These are phyloP conservation scores for Folsomia candida DNA, from an alignment of 2,888 invertebrate species.

Conservation along the genomic window DNA sequence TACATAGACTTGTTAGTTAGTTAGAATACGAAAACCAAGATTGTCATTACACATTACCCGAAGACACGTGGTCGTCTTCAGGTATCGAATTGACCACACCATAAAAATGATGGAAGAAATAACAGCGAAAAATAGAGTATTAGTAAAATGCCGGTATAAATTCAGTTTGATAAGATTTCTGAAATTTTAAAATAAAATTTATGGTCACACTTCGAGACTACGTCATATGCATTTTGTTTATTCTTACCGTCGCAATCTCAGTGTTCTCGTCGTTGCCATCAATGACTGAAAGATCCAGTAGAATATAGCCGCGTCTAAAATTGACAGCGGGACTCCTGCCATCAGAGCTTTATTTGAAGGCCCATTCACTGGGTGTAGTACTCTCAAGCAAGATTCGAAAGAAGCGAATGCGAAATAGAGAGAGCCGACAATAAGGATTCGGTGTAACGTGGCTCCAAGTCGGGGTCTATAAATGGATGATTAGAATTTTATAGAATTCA, in stretches of 20 bases:
- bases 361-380: constrained; percentile 65
- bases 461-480: constrained; percentile 64
- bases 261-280: constrained; percentile 83
- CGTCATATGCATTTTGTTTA: no score
- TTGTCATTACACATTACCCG: constrained; percentile 60
- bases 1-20: neutral
- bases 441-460: constrained; percentile 81
- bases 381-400: constrained; percentile 81
- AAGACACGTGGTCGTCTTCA: constrained; percentile 72
- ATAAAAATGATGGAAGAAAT: constrained; percentile 87
- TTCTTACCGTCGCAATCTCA: constrained; percentile 72
- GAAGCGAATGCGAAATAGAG: constrained; percentile 80
- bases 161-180: constrained; percentile 87
- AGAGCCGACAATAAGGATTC: constrained; percentile 78
- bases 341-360: constrained; percentile 67
- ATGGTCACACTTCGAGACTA: neutral
- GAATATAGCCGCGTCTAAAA: constrained; percentile 81
- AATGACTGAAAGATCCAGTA: constrained; percentile 92
- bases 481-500: neutral
- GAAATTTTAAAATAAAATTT: constrained; percentile 52
- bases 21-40: neutral
- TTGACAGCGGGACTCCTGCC: constrained; percentile 79
- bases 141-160: constrained; percentile 89
- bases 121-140: constrained; percentile 86
- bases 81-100: constrained; percentile 84